Conservation (phyloP, 2,797 vertebrate genomes). For the Acipenser oxyrinchus region DNA sequence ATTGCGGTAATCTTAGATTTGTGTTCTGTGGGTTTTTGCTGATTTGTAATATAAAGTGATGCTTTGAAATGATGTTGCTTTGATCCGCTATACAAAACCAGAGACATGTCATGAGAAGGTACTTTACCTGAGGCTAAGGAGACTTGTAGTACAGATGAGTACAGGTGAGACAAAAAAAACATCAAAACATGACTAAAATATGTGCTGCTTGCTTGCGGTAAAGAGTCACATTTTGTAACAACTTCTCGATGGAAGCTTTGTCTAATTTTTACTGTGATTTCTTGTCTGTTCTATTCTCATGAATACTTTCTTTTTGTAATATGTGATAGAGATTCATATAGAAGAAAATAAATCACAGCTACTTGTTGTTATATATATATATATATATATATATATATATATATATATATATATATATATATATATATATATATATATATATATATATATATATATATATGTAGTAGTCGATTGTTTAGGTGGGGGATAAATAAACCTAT, state of each 20-base stretch:
- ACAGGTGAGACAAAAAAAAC: background rate
- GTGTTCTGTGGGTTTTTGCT: conserved; percentile 1
- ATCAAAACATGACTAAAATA: background rate
- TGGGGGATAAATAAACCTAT: background rate
- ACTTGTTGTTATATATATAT: too few species aligned
- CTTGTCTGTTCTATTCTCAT: too few species aligned
- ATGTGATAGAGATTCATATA: too few species aligned
- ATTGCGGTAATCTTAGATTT: background rate
- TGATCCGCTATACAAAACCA: conserved; percentile 26
- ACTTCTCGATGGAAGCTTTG: too few species aligned
- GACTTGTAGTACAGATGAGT: conserved; percentile 15
- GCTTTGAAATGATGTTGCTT: conserved; percentile 39
- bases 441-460: too few species aligned
- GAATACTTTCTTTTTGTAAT: too few species aligned
- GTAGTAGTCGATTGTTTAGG: too few species aligned
- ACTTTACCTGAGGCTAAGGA: conserved; percentile 22
- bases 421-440: too few species aligned
- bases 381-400: too few species aligned
- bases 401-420: too few species aligned
- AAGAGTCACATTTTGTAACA: background rate
- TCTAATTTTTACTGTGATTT: too few species aligned
- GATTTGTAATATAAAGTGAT: conserved; percentile 24
- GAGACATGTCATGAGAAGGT: conserved; percentile 25
- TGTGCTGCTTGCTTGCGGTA: background rate
- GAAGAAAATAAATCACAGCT: too few species aligned